Base-by-base conservation (phyloP, 2,888 invertebrate genomes). In the Tortricodes alternella region DNA sequence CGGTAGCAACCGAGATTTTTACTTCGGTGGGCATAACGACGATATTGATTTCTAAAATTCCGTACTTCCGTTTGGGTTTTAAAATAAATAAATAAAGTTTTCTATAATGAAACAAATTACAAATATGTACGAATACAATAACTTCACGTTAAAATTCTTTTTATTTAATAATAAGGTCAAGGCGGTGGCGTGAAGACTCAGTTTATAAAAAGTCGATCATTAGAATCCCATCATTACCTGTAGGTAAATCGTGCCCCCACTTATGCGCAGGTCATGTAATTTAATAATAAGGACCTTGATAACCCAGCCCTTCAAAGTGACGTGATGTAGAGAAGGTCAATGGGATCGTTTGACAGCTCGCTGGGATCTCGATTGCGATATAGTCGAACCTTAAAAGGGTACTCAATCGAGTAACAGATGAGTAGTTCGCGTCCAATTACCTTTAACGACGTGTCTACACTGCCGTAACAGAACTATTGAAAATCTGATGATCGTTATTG, bases 391-490 rank as follows among this genome's bases (percentile, higher is more conserved):
- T 62, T 67, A 68, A 53, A 48, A 49, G 53, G 57, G 53, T 34
- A 66, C 68, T 68, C 63, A 61, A 58, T 53, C 46, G 50, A 53
- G 19, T 27, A 62, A 64, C 65, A 63, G 68, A 71, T 67, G 68
- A 67, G 60, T 59, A 44, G 63, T 62, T 62, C 58, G 56, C 61
- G 62, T 68, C 70, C 76, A 78, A 77, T 78, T 76, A 76, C 67
- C 61, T 64, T 59, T 72, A 71, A 69, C 66, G 67, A 72, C 60
- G 62, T 66, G 74, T 58, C 41, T 44, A 44, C 35, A 48, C 52
- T 46, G n/a, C 61, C 55, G 29, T 19, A 21, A 39, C 38, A 21
- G 18, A 46, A 52, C 37, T 50, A 27, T 37, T 50, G 27, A 19
- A 41, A 38, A 43, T 21, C 32, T 39, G 21, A 19, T 23, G 3